phyloP scores from a whole-genome alignment of 2,797 vertebrate species.

The Cossypha dichroa region DNA sequence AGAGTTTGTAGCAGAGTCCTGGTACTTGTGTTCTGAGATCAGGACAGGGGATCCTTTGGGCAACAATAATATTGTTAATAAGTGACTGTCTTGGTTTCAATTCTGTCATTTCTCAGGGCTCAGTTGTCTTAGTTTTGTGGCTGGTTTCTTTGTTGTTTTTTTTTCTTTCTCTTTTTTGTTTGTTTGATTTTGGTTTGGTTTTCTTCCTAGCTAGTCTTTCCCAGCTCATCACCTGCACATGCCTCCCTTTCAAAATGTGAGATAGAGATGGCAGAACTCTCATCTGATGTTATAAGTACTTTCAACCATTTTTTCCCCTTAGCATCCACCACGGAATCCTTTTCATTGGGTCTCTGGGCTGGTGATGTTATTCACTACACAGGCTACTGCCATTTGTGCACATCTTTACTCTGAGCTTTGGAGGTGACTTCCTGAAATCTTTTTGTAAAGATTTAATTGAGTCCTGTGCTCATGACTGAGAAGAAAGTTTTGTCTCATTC shows the following conservation, averaged over 20 bases:
- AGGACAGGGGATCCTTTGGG: background rate
- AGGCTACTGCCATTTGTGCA: background rate
- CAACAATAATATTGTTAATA: background rate
- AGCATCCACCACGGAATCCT: rapidly evolving
- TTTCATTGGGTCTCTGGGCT: background rate
- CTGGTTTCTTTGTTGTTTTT: background rate
- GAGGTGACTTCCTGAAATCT: background rate
- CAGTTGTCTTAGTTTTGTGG: background rate
- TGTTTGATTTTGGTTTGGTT: background rate
- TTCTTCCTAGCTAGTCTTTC: background rate
- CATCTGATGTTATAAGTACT: background rate
- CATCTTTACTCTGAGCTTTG: background rate
- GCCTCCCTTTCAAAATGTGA: background rate
- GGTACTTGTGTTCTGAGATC: background rate
- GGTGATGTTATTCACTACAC: background rate
- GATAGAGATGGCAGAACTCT: background rate
- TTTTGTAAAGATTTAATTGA: background rate
- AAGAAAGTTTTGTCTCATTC: background rate
- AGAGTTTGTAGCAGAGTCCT: background rate
- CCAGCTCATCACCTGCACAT: background rate
- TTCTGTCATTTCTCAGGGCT: background rate
- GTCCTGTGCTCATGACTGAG: background rate
- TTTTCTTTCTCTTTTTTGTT: background rate
- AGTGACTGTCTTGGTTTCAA: background rate
- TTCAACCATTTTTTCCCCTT: background rate